Percentiles rank a stretch among this genome's conserved stretches.
phyloP scores from a whole-genome alignment of 2,113 vertebrate genomes.

The Rhinoderma darwinii region DNA sequence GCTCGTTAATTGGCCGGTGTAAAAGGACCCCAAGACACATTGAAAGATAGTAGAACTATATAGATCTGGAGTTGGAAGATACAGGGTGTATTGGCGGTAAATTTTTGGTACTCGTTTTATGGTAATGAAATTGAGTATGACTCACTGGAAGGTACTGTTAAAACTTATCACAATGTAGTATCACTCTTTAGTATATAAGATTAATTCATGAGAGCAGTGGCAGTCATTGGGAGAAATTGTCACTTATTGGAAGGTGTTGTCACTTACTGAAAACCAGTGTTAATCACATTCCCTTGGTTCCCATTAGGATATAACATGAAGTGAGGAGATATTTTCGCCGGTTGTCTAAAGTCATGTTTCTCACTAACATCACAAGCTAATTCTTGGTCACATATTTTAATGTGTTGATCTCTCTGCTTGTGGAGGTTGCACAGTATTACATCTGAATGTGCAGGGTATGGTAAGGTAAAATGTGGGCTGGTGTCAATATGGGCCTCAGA shows the following conservation, averaged over 20 bases:
- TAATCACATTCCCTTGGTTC: background rate
- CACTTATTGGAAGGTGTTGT: conserved; percentile 5
- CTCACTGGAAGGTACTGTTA: background rate
- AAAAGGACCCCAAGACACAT: no score
- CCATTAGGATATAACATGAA: background rate
- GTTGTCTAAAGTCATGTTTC: background rate
- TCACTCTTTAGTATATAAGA: background rate
- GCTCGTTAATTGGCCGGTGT: no score
- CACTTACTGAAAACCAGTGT: background rate
- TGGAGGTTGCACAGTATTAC: background rate
- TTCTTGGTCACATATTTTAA: background rate
- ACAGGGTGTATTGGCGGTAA: background rate
- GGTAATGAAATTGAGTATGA: background rate
- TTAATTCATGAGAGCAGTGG: background rate
- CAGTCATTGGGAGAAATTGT: background rate
- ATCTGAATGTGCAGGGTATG: background rate
- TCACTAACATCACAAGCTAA: background rate
- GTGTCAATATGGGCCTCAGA: background rate
- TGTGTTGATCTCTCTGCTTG: background rate
- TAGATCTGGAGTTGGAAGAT: background rate
- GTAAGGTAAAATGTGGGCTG: background rate
- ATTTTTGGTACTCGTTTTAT: background rate
- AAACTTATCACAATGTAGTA: background rate
- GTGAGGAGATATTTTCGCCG: background rate
- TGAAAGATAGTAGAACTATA: no score